phyloP scores from a whole-genome alignment of 2,113 vertebrate genomes.

The Calidris pugnax region DNA sequence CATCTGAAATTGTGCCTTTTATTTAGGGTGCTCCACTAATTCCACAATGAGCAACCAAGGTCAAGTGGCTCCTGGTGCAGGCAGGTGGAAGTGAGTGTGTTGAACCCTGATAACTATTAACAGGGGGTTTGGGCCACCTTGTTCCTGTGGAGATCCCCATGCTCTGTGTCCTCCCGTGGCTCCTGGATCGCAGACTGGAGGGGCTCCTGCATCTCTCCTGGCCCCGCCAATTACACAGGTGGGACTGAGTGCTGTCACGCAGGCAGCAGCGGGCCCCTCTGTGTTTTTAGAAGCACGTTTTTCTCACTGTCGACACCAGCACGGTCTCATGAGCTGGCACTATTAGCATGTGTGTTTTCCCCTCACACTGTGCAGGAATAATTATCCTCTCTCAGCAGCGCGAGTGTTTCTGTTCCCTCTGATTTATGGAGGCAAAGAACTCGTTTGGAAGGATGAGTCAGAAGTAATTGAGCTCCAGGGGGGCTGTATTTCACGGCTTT shows the following conservation, averaged over 20 bases:
- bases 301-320: background rate
- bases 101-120: background rate
- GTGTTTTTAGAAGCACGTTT: background rate
- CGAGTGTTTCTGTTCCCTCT: conserved; percentile 27
- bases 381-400: conserved; percentile 34
- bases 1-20: background rate
- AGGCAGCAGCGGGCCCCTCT: background rate
- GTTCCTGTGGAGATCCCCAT: background rate
- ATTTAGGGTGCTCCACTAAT: background rate
- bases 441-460: conserved; percentile 59
- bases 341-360: conserved; percentile 5
- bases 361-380: conserved; percentile 9
- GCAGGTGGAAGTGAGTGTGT: background rate
- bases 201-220: rapidly evolving
- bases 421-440: conserved; percentile 54
- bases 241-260: background rate
- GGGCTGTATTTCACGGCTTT: conserved; percentile 15
- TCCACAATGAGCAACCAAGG: background rate
- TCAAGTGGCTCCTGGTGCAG: background rate
- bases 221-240: rapidly evolving
- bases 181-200: background rate
- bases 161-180: background rate
- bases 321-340: background rate
- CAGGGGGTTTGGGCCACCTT: background rate
- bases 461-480: conserved; percentile 52